Evolutionary conservation across 2,113 vertebrate species (phyloP), one percentile per base, ranked within the genome.

Genomic region (Numida meleagris): DNA sequence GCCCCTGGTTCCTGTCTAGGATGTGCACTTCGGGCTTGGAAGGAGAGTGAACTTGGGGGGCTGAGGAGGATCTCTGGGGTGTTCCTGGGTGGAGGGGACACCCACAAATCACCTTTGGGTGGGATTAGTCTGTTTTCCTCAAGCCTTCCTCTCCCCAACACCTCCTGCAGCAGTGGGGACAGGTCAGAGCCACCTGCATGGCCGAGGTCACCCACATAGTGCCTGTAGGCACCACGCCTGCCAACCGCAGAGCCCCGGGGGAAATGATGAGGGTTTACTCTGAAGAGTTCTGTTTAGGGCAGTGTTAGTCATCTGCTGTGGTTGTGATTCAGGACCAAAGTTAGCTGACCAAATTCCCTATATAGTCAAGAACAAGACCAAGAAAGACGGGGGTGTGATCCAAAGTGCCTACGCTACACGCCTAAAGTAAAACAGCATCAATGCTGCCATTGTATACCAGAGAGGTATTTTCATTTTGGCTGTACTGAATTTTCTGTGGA

Each of bases 271-370:
- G 61, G 51, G 33, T 36, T 93, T 88, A 17, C 21, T 42, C 55
- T 68, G 83, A 65, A 86, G 86, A 90, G 83, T 76, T 84, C 70
- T 86, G 34, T 95, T 81, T 78, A 93, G 88, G 65, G 51, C 88
- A 94, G 82, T 4, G 2, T 96, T 94, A 96, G 80, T 96, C 95
- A 96, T 92, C 80, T 67, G 77, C 73, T 78, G 92, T 94, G 94
- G 94, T 94, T 86, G 88, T 96, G 88, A 94, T 71, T 81, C 80
- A 59, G 86, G 88, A n/a, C 92, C 95, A 90, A 83, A 94, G 70
- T 92, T 90, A 96, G 83, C 92, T 95, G 90, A 93, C 94, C 96
- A 96, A 83, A 84, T 75, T 93, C 95, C 95, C 96, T 93, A 86
- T 95, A 95, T 95, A 96, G 90, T 83, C 90, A 95, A 86, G 82